Evolutionary conservation across 2,797 vertebrate species (phyloP).

Genomic region (Periophthalmus magnuspinnatus): DNA sequence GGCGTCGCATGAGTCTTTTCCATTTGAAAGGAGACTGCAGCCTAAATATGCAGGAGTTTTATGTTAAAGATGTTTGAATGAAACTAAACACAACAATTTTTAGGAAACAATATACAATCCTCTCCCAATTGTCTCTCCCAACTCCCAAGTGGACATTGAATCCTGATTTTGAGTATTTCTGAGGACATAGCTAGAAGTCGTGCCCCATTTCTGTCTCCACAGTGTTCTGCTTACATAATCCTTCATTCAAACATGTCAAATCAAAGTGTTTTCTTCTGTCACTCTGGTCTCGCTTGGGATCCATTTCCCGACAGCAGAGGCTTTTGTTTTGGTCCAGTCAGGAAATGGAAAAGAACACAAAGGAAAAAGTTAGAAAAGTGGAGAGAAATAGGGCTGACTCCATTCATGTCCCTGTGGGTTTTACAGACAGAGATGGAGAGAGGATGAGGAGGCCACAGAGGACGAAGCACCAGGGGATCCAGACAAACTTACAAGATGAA

Average conservation of each 20-base stretch:
- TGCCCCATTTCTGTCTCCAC: constrained; percentile 34
- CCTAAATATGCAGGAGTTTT: too few species aligned
- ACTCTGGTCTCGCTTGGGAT: constrained; percentile 62
- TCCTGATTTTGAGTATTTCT: constrained; percentile 1
- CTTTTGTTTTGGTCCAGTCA: constrained; percentile 74
- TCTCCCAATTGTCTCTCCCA: too few species aligned
- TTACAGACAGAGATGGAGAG: constrained; percentile 43
- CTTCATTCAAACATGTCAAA: constrained; percentile 51
- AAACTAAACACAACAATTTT: too few species aligned
- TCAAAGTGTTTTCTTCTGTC: constrained; percentile 63
- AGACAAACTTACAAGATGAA: not conserved
- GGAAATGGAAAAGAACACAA: constrained; percentile 51
- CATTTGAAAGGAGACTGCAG: too few species aligned
- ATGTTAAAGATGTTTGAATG: too few species aligned
- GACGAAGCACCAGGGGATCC: constrained; percentile 4
- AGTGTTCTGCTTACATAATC: constrained; percentile 56
- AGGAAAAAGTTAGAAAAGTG: constrained; percentile 9
- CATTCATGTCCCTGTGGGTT: constrained; percentile 46
- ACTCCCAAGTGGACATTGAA: not conserved
- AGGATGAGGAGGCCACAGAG: constrained; percentile 26
- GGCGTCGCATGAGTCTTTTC: too few species aligned
- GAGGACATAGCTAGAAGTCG: constrained; percentile 4
- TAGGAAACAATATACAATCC: too few species aligned
- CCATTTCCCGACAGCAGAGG: constrained; percentile 74
- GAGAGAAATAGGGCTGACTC: constrained; percentile 23